Evolutionary conservation across 2,888 invertebrate species (phyloP).

Genomic region (Polymixis flavicincta): DNA sequence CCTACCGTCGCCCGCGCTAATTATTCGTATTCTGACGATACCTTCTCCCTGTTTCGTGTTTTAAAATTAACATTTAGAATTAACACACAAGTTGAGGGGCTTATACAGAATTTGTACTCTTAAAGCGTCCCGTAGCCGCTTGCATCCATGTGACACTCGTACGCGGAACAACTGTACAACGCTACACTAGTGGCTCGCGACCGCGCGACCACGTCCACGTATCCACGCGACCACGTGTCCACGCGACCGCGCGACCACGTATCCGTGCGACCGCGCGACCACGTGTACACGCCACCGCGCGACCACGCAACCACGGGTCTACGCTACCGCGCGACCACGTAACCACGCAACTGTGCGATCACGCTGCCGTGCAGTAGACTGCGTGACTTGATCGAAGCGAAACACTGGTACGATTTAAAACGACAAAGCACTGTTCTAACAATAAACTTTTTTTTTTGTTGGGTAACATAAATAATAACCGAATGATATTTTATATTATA

Average conservation of each 20-base stretch:
- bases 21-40: slow-evolving; percentile 78
- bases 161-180: slow-evolving; percentile 64
- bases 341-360: slow-evolving; percentile 3
- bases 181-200: slow-evolving; percentile 55
- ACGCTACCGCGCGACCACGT: slow-evolving; percentile 22
- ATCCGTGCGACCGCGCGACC: slow-evolving; percentile 13
- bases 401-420: slow-evolving; percentile 80
- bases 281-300: neutral
- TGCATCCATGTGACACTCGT: slow-evolving; percentile 69
- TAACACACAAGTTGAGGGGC: slow-evolving; percentile 89
- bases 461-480: slow-evolving; percentile 83
- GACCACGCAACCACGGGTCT: slow-evolving; percentile 1
- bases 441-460: slow-evolving; percentile 78
- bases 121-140: slow-evolving; percentile 87
- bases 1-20: slow-evolving; percentile 81
- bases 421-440: slow-evolving; percentile 77
- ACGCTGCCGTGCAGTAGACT: slow-evolving; percentile 58
- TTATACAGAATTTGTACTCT: slow-evolving; percentile 95
- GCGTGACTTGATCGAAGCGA: slow-evolving; percentile 78
- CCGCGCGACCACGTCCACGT: slow-evolving; percentile 8
- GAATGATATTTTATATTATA: slow-evolving; percentile 74
- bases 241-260: slow-evolving; percentile 12
- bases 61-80: slow-evolving; percentile 87
- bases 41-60: slow-evolving; percentile 83
- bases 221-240: slow-evolving; percentile 11